phyloP scores from a whole-genome alignment of 2,113 vertebrate genomes.

The Channa maculata region DNA sequence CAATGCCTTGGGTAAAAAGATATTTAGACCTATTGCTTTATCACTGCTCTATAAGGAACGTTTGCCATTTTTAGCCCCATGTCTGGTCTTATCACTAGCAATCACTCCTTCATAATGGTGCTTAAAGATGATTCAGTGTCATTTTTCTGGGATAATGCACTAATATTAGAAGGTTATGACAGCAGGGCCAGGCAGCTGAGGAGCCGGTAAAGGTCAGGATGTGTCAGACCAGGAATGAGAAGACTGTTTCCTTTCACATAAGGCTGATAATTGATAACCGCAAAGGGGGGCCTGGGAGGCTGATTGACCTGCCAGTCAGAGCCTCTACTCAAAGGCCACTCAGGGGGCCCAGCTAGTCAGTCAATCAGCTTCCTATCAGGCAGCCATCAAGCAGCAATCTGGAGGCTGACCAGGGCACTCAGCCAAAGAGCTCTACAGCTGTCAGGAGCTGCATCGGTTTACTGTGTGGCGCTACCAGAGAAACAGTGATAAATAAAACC shows the following conservation, averaged over 20 bases:
- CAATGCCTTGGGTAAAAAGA: neutral
- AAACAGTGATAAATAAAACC: conserved; percentile 2
- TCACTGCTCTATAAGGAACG: neutral
- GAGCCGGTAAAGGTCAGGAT: conserved; percentile 62
- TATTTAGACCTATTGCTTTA: neutral
- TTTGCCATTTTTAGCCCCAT: neutral
- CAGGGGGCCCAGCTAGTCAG: conserved; percentile 66
- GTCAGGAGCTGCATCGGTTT: conserved; percentile 39
- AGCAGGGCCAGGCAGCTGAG: conserved; percentile 21
- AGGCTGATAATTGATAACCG: conserved; percentile 78
- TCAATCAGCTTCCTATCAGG: conserved; percentile 83
- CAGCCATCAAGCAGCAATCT: conserved; percentile 73
- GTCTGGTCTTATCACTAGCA: conserved; percentile 3
- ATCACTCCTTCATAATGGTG: conserved; percentile 27
- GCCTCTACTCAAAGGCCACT: conserved; percentile 59
- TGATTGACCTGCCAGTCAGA: conserved; percentile 84
- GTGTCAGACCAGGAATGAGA: conserved; percentile 53
- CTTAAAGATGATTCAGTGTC: conserved; percentile 38
- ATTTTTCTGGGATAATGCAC: conserved; percentile 12
- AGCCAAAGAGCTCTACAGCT: conserved; percentile 62
- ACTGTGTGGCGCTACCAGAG: neutral
- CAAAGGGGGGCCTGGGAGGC: conserved; percentile 51
- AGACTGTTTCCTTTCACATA: conserved; percentile 61
- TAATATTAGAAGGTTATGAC: conserved; percentile 31
- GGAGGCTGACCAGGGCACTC: conserved; percentile 63